Base-by-base conservation (phyloP, 2,888 invertebrate genomes). In the Cyaniris semiargus region DNA sequence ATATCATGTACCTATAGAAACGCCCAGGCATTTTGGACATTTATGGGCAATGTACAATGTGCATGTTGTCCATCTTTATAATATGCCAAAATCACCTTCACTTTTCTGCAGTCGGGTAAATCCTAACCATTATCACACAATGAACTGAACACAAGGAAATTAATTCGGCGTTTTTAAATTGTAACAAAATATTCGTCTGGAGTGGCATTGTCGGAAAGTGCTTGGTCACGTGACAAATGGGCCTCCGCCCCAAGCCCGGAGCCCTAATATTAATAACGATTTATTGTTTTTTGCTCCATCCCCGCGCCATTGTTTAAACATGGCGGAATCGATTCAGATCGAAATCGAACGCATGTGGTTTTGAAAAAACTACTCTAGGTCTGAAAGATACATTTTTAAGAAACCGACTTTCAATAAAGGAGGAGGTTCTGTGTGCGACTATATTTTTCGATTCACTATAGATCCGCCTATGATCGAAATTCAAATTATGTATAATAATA, bases 191-290 rank as follows among this genome's bases (percentile, higher is more conserved):
- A 53, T 53, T 48, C 48, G 44, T 23, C 27, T 74, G 44, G 48
- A 74, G 74, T 53, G 72, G 72, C 18, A 71, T 38, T 34, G 48
- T 74, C 48, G 15, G 74, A 53, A 78, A 76, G 8, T 34, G 87
- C 87, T 83, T 86, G 84, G 76, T 87, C 87, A 87, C 79, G 81
- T 80, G 86, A 87, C 82, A 85, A 87, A 87, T 87, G 86, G 76
- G 76, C 23, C 48, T 75, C 78, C 71, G 78, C 76, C 76, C 70
- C 78, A 56, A 34, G 66, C 71, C 66, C 76, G 70, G 70, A 75
- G 58, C 58, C 70, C 75, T 74, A 66, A 66, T 66, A 66, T 66
- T 66, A 66, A 66, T 66, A 66, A 66, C 71, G 71, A 71, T 38
- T 70, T 71, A 71, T 71, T 71, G 71, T 71, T 71, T 71, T 71